These are phyloP conservation scores for Galbula dea DNA, from an alignment of 2,113 vertebrate species.

Conservation along the genomic window DNA sequence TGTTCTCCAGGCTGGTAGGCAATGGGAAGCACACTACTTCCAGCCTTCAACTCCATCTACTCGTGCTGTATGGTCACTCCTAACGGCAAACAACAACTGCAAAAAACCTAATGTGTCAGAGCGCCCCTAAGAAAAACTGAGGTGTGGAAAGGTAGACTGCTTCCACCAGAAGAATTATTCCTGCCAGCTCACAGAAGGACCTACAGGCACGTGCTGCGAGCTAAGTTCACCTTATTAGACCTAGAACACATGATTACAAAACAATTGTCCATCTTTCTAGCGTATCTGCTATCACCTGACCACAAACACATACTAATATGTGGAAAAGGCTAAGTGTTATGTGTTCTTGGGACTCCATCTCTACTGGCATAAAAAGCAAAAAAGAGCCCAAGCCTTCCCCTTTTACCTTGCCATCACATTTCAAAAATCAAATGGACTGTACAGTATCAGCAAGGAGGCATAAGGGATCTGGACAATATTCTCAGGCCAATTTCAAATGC, in stretches of 20 bases:
- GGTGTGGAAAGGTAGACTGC: not conserved
- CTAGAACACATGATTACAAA: not conserved
- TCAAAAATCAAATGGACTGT: not conserved
- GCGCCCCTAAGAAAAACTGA: not conserved
- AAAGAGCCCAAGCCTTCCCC: not conserved
- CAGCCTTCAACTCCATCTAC: not conserved
- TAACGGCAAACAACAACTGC: not conserved
- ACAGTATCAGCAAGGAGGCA: not conserved
- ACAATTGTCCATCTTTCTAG: not conserved
- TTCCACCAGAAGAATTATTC: not conserved
- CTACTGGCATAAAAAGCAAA: not conserved
- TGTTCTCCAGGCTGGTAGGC: not conserved
- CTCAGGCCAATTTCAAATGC: not conserved
- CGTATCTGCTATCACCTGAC: not conserved
- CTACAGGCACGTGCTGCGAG: not conserved
- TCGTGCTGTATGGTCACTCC: not conserved
- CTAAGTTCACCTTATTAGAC: not conserved
- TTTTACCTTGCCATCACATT: not conserved
- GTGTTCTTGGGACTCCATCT: not conserved
- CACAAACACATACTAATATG: rapidly evolving
- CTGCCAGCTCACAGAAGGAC: not conserved
- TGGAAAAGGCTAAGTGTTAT: not conserved
- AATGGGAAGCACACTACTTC: not conserved
- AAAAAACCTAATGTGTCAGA: not conserved
- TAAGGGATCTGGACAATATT: not conserved